Conservation (phyloP, 2,888 invertebrate genomes). For the Lasioglossum calceatum region DNA sequence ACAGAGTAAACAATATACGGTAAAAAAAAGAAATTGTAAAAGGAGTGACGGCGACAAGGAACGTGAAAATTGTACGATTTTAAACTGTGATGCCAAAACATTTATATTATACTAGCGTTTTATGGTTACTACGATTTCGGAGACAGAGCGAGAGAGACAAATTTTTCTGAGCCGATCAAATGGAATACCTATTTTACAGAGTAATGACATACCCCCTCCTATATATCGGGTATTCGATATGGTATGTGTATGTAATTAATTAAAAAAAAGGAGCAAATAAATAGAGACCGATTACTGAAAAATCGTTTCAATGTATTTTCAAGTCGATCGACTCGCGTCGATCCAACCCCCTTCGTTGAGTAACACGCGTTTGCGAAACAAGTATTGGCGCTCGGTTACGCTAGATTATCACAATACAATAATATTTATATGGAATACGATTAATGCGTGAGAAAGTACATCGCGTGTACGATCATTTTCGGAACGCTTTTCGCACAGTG, state of each 20-base stretch:
- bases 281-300: conserved; percentile 67
- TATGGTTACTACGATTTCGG: conserved; percentile 66
- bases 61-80: conserved; percentile 64
- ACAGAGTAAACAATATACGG: background rate
- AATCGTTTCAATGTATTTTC: conserved; percentile 63
- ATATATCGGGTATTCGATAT: conserved; percentile 71
- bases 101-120: conserved; percentile 71
- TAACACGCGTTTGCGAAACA: conserved; percentile 52
- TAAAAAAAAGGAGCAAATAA: conserved; percentile 69
- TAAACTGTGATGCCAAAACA: conserved; percentile 74
- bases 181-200: conserved; percentile 76
- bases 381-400: conserved; percentile 68
- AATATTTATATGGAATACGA: conserved; percentile 79
- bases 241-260: conserved; percentile 75
- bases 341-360: conserved; percentile 44
- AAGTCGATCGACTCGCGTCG: conserved; percentile 50
- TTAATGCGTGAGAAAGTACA: conserved; percentile 65
- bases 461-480: conserved; percentile 33
- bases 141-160: conserved; percentile 54
- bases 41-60: conserved; percentile 21
- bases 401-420: conserved; percentile 82
- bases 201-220: conserved; percentile 75
- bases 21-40: conserved; percentile 38
- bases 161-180: conserved; percentile 68
- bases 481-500: no score